Evolutionary conservation across 1,140 invertebrate species (phyloP).

Genomic region (Nixonia krombeini): DNA sequence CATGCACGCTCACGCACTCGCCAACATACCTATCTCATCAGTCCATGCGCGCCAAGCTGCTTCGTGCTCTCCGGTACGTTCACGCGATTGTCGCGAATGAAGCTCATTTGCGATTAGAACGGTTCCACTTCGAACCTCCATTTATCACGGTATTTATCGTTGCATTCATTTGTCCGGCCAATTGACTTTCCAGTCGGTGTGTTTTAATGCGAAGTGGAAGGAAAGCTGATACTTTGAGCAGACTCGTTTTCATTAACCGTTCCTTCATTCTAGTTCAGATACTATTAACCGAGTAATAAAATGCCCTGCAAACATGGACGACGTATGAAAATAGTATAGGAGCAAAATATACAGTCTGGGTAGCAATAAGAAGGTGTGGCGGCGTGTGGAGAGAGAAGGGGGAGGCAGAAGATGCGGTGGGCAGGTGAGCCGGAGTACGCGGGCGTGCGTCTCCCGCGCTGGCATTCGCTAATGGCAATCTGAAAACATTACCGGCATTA

Average conservation of each 20-base stretch:
- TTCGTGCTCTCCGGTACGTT: too few species aligned
- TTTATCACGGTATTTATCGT: too few species aligned
- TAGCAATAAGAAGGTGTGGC: slow-evolving; percentile 38
- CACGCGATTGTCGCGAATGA: too few species aligned
- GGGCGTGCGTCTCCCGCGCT: slow-evolving; percentile 42
- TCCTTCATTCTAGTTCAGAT: too few species aligned
- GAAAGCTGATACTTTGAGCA: too few species aligned
- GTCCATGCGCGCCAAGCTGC: slow-evolving; percentile 32
- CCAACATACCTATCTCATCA: slow-evolving; percentile 41
- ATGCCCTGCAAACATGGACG: neutral
- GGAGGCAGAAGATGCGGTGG: slow-evolving; percentile 28
- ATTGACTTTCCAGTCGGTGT: too few species aligned
- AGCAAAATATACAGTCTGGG: slow-evolving; percentile 26
- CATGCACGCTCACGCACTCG: slow-evolving; percentile 56
- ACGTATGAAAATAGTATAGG: slow-evolving; percentile 24
- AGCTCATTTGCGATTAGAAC: too few species aligned
- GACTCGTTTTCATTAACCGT: too few species aligned
- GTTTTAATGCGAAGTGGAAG: too few species aligned
- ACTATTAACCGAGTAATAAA: too few species aligned
- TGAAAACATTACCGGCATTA: slow-evolving; percentile 40
- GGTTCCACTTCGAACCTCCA: too few species aligned
- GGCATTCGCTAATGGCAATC: slow-evolving; percentile 52
- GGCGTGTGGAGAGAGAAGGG: slow-evolving; percentile 12
- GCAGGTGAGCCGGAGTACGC: slow-evolving; percentile 48
- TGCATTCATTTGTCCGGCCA: too few species aligned